Percentiles rank a stretch among this genome's conserved stretches.
phyloP scores from a whole-genome alignment of 2,797 vertebrate genomes.

The Eidolon dupreanum region DNA sequence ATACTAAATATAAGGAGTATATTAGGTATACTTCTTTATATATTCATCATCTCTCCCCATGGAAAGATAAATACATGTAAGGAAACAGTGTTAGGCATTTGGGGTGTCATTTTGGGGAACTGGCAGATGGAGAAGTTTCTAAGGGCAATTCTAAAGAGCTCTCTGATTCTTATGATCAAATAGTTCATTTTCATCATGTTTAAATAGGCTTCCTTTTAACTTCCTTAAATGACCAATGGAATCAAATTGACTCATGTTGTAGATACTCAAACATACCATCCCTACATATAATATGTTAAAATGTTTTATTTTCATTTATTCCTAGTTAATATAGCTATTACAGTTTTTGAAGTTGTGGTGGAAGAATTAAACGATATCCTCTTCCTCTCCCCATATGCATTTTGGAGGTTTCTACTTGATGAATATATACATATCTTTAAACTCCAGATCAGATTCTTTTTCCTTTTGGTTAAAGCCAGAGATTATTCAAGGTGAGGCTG shows the following conservation, averaged over 20 bases:
- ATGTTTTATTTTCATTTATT: conserved; percentile 6
- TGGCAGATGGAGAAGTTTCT: not conserved
- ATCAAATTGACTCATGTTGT: not conserved
- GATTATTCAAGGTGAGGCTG: conserved; percentile 42
- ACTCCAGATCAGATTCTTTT: not conserved
- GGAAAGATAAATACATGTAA: not conserved
- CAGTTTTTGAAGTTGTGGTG: not conserved
- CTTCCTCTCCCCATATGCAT: fast-evolving
- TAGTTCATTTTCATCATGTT: not conserved
- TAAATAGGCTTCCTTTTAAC: not conserved
- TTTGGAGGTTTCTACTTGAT: not conserved
- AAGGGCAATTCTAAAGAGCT: not conserved
- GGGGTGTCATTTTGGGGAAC: not conserved
- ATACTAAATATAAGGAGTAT: not conserved
- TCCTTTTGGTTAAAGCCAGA: not conserved
- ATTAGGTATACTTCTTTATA: not conserved
- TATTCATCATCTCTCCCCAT: not conserved
- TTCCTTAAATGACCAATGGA: not conserved
- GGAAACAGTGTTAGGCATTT: not conserved
- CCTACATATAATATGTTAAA: not conserved
- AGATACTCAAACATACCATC: not conserved
- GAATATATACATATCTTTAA: not conserved
- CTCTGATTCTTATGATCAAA: conserved; percentile 3
- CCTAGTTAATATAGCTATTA: not conserved
- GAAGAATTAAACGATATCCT: not conserved